Conservation (phyloP, 1,140 invertebrate species). For the Nasonia vitripennis region DNA sequence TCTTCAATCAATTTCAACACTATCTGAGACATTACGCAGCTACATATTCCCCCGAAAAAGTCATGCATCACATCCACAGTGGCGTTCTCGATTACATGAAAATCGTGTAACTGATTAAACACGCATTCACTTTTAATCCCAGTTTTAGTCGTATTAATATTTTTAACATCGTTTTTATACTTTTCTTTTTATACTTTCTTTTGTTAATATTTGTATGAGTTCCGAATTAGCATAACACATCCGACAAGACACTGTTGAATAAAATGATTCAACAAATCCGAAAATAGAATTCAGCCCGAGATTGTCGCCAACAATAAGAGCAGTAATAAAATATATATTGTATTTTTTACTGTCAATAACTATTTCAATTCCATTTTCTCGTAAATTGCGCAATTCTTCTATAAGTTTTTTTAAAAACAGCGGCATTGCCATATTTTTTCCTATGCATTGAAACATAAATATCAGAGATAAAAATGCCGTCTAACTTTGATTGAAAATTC, state of each 20-base stretch:
- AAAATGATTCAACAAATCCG: constrained; percentile 49
- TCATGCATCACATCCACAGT: constrained; percentile 46
- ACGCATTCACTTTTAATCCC: constrained; percentile 38
- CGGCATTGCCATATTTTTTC: constrained; percentile 46
- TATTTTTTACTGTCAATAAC: constrained; percentile 11
- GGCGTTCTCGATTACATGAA: constrained; percentile 41
- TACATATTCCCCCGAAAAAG: constrained; percentile 34
- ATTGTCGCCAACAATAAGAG: constrained; percentile 49
- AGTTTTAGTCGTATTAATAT: constrained; percentile 10
- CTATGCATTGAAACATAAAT: constrained; percentile 41
- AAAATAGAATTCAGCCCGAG: constrained; percentile 43
- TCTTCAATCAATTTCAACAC: neutral
- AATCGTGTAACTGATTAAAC: constrained; percentile 34
- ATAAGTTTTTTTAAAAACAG: constrained; percentile 50
- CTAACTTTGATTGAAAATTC: constrained; percentile 40
- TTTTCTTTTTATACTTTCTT: constrained; percentile 40
- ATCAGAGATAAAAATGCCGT: constrained; percentile 29
- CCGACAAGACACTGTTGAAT: constrained; percentile 45
- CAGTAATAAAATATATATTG: constrained; percentile 47
- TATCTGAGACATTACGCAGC: constrained; percentile 12
- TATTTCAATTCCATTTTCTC: constrained; percentile 43
- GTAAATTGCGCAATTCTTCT: constrained; percentile 49
- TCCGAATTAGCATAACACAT: constrained; percentile 42
- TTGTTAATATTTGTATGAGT: constrained; percentile 1
- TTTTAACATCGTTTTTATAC: constrained; percentile 36